Evolutionary conservation across 1,140 invertebrate species (phyloP), one percentile per base, ranked within the genome.

Genomic region (Daktulosphaira vitifoliae): DNA sequence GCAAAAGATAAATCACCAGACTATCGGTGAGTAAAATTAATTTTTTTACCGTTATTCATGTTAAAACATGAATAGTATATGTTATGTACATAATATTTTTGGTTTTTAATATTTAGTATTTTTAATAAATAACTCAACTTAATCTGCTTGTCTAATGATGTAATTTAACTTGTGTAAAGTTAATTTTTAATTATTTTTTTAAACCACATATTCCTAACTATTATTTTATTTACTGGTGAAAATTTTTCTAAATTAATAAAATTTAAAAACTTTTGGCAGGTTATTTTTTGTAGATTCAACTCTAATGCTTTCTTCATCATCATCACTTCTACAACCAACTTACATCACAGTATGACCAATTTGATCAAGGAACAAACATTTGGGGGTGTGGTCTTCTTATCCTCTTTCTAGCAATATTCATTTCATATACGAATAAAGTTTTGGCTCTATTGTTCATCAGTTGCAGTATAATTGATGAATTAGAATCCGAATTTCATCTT

Each of bases 221-320:
- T 38, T n/a, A 8, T 53, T n/a, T 22, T 53, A 26, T 29, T n/a
- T 20, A n/a, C 2, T 18, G 16, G 1, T 8, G 11, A 33, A 33
- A 5, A 33, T 33, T 33, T 33, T 33, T 5, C 29, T 6, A 11
- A 44, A 59, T 59, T 59, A 59, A 44, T 59, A 4, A 59, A n/a
- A n/a, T 26, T 23, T 44, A 59, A 59, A 59, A 18, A 44, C 53
- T 59, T 59, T 59, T 59, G 53, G 53, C 53, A 59, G 53, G 53
- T 59, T 59, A 44, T 59, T 59, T 59, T 42, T 59, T 59, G 25
- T 59, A 59, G 53, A 59, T 59, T 44, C 53, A 42, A 42, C 38
- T 25, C 18, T 44, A 59, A 42, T 44, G 38, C 22, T 38, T 54
- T 53, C 37, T 39, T 44, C 38, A 44, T 26, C 53, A 44, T 26